Base-by-base conservation (phyloP, 2,113 vertebrate genomes). In the Tragelaphus scriptus region DNA sequence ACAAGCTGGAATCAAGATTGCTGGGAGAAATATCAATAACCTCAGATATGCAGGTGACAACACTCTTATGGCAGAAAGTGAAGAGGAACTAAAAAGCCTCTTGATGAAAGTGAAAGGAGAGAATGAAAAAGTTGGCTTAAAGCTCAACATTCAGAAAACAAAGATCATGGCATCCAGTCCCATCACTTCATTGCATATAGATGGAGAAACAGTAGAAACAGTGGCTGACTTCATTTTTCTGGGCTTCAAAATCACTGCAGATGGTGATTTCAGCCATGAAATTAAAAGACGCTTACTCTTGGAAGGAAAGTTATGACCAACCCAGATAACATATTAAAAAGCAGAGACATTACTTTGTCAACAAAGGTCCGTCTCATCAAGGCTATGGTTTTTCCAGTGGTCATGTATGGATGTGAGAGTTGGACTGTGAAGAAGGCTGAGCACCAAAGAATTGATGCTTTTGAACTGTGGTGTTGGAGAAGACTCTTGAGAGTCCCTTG, bases 341-440 rank as follows among this genome's bases (percentile, higher is more conserved):
- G 32, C 16, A 68, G 63, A 68, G 16, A 68, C 7, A n/a, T n/a
- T 9, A 19, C 32, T 65, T 19, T 19, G 16, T 1, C 63, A n/a
- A 17, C 32, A 9, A 65, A 65, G 3, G 7, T 65, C 1, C 0
- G 0, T 9, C 63, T n/a, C 9, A 7, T n/a, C 16, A 65, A 65
- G 63, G 63, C 7, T 65, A 9, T n/a, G 63, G 63, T n/a, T 65
- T 65, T n/a, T 65, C 32, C 32, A 4, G 32, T 65, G 32, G 16
- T 65, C 63, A 16, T 19, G 32, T n/a, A 65, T 65, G 63, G 63
- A 65, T 65, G 32, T n/a, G 16, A n/a, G 32, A 65, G 16, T n/a
- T 9, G 7, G 63, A 65, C 63, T 65, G 3, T 65, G 30, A 17
- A 65, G 32, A 65, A 65, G 9, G 63, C 15, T 65, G 15, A n/a